phyloP scores from a whole-genome alignment of 2,888 invertebrate species.

The Adelognathus sp. region DNA sequence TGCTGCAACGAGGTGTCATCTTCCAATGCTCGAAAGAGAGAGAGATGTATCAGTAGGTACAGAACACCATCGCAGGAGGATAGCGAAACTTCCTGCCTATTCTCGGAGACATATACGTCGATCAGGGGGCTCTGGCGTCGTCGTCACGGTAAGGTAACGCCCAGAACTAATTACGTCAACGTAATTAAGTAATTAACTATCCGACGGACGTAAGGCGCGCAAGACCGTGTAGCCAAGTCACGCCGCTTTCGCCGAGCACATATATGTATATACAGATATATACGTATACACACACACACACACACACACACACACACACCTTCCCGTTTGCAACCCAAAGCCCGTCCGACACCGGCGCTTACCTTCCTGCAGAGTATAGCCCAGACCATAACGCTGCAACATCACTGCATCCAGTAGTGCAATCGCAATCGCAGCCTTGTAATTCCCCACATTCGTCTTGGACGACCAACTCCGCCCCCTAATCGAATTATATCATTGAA shows the following conservation, averaged over 20 bases:
- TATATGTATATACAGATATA: too few relatives aligned
- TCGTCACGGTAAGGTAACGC: conserved; percentile 18
- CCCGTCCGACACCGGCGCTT: not conserved
- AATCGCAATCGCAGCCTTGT: conserved; percentile 46
- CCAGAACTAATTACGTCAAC: conserved; percentile 71
- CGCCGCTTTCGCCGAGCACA: not conserved
- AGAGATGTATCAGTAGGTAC: not conserved
- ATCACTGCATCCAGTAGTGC: not conserved
- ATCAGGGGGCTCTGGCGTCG: conserved; percentile 28
- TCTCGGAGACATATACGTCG: conserved; percentile 39
- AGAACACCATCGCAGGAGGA: not conserved
- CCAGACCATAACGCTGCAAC: not conserved
- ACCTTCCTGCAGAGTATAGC: conserved; percentile 23
- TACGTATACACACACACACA: too few relatives aligned
- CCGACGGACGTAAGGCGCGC: conserved; percentile 61
- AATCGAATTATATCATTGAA: conserved; percentile 47
- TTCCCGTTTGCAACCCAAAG: not conserved
- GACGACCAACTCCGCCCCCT: conserved; percentile 27
- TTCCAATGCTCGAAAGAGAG: not conserved
- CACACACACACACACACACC: too few relatives aligned
- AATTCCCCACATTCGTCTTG: conserved; percentile 68
- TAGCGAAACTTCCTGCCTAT: conserved; percentile 16
- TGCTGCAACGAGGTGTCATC: not conserved
- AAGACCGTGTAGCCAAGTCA: conserved; percentile 55
- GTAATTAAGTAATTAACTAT: conserved; percentile 78